Evolutionary conservation across 2,797 vertebrate species (phyloP).

Genomic region (Sylvia borin): DNA sequence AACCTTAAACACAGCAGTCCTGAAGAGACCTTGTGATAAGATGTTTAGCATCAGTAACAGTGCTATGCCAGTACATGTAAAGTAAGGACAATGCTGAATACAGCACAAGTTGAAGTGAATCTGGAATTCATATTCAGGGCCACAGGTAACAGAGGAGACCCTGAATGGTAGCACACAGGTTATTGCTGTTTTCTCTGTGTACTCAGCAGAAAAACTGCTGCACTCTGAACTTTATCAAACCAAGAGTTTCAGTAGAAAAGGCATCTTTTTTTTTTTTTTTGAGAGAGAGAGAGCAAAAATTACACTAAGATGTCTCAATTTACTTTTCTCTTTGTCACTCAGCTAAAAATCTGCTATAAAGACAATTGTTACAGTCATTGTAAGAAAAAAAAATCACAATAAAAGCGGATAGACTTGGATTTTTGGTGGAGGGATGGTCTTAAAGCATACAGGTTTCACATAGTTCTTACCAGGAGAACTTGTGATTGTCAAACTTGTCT

Average conservation of each 20-base stretch:
- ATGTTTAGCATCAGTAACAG: neutral
- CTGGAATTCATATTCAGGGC: neutral
- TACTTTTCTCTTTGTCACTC: neutral
- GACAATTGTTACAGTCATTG: neutral
- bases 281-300: neutral
- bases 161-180: neutral
- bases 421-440: neutral
- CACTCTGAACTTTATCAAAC: neutral
- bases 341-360: neutral
- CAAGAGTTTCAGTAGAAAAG: neutral
- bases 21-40: neutral
- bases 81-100: neutral
- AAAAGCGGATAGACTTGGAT: neutral
- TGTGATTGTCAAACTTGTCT: neutral
- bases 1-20: neutral
- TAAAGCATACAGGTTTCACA: neutral
- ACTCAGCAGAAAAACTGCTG: neutral
- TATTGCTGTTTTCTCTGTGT: neutral
- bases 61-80: rapidly evolving
- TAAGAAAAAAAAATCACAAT: neutral
- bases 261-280: neutral
- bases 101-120: rapidly evolving
- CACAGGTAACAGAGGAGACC: neutral
- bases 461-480: neutral
- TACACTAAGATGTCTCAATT: neutral